Base-by-base conservation (phyloP, 2,113 vertebrate genomes). In the Hipposideros armiger region DNA sequence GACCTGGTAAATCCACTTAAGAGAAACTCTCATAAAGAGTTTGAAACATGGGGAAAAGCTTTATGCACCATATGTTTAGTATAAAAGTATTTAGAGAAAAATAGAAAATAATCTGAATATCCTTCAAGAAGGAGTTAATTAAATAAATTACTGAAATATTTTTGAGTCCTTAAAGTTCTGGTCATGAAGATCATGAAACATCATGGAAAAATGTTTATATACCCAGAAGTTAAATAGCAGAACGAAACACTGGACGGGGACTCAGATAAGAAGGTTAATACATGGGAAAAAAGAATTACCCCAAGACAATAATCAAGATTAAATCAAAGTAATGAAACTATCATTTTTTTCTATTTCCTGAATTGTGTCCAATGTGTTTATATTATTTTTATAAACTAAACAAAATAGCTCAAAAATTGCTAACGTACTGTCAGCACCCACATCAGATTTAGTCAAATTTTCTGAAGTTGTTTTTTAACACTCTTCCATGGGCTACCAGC, bases 61-160 rank as follows among this genome's bases (percentile, higher is more conserved):
- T 91, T 80, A 60, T 80, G 14, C 36, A 26, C 26, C 60, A 40
- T 70, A 69, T 77, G 36, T 74, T 90, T 85, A 70, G 86, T 81
- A 69, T 3, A 78, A 47, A 86, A 85, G 13, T 36, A 88, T 92
- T 90, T 88, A 92, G 67, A 81, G 19, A 47, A 95, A 73, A 93
- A 40, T 5, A 72, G 47, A 64, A 86, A 66, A 86, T 64, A 83
- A 80, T 50, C 40, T 36, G 45, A 94, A 50, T 72, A 81, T 77
- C 10, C 17, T 90, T 94, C 22, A 56, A 26, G 73, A 77, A 40
- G 8, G 24, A 10, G 92, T 47, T 96, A 87, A 74, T 90, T 78
- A 45, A 93, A 42, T 82, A 72, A 81, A 77, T 14, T 28, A 47
- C 4, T 66, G 7, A 30, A 77, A 69, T 88, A 94, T 84, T 92